Evolutionary conservation across 2,888 invertebrate species (phyloP), one percentile per base, ranked within the genome.

Genomic region (Mythimna lalbum): DNA sequence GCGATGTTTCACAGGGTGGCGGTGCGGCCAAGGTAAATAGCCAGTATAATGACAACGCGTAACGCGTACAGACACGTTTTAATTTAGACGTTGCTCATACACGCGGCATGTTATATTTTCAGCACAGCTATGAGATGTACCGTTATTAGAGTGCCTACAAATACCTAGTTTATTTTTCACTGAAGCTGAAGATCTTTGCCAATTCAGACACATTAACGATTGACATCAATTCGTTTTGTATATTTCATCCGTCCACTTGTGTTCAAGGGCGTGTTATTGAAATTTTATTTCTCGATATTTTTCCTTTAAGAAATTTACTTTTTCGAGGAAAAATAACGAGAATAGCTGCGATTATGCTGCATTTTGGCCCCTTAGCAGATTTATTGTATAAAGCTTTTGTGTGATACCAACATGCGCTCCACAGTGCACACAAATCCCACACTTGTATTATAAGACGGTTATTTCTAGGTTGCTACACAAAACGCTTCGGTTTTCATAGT

Each of bases 21-120:
- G 95, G 92, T 85, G 94, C 94, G 87, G 93, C 91, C 88, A 96
- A 96, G 96, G 96, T 96, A 96, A 95, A 88, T 90, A 88, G 84
- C 80, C 76, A 78, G 83, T 83, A 85, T 82, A 85, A 76, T 82
- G 70, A 84, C 78, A 80, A 86, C 83, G 86, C 76, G 86, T 83
- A 80, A 86, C 82, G 86, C 76, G 86, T 83, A 81, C 80, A 74
- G 84, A 88, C 83, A 89, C 86, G 85, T 92, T 91, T 91, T 85
- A 80, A 85, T 86, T 91, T 90, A 91, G 90, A 87, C 81, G 82
- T 85, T 84, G 87, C 85, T 84, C 85, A 84, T 82, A 88, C 90
- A 90, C 88, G 86, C 89, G 90, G 94, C 94, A 93, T 93, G 93
- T 86, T 86, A 80, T 88, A 89, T 85, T 87, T 89, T 87, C 85